Conservation (phyloP, 2,113 vertebrate genomes). For the Parus major region DNA sequence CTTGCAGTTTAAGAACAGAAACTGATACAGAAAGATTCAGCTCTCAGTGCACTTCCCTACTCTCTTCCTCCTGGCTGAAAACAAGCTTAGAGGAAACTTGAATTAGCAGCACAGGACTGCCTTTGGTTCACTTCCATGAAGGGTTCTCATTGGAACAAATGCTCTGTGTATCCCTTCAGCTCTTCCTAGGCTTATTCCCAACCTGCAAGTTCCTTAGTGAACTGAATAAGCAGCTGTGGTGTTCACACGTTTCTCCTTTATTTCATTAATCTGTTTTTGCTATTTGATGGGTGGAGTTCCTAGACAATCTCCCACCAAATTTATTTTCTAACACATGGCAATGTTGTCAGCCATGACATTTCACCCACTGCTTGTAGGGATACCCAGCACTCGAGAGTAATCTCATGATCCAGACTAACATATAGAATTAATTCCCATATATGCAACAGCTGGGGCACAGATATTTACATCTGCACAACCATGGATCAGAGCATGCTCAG, state of each 20-base stretch:
- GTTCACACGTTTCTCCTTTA: fast-evolving
- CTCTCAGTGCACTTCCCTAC: not conserved
- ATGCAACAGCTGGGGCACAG: not conserved
- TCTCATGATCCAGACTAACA: not conserved
- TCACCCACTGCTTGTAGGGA: not conserved
- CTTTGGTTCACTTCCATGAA: not conserved
- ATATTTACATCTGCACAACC: not conserved
- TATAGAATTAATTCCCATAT: not conserved
- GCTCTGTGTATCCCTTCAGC: fast-evolving
- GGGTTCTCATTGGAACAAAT: fast-evolving
- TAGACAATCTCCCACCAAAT: not conserved
- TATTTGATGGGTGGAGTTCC: not conserved
- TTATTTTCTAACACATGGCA: not conserved
- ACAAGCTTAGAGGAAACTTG: not conserved
- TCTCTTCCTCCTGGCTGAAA: not conserved
- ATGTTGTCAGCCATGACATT: not conserved
- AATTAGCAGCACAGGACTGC: not conserved
- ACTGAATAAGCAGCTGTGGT: not conserved
- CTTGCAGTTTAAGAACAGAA: not conserved
- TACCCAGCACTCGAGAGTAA: not conserved
- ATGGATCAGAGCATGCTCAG: not conserved
- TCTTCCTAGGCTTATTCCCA: not conserved
- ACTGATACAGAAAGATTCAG: not conserved
- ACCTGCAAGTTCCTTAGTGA: not conserved
- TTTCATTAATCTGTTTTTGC: not conserved